Base-by-base conservation (phyloP, 2,888 invertebrate species). In the Anoplius nigerrimus region DNA sequence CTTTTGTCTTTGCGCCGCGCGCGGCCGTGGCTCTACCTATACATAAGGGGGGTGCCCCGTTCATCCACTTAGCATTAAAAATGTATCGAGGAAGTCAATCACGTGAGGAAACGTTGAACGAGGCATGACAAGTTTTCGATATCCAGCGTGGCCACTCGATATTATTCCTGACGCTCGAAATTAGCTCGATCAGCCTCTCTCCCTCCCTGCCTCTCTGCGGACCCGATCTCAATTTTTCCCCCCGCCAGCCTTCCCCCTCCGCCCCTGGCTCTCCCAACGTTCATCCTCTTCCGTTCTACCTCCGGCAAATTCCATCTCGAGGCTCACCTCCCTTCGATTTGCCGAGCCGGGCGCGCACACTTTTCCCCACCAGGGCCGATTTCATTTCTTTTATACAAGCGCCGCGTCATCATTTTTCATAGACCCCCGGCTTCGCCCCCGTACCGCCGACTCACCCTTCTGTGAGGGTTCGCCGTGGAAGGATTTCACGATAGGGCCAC, bases 331-430 rank as follows among this genome's bases (percentile, higher is more conserved):
- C 66, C 69, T 72, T 69, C 72, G 75, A 69, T 72, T 68, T 72
- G 69, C 69, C 27, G 22, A 70, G 72, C 71, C 61, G n/a, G 4
- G 34, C 34, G 34, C 69, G 68, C 61, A 34, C 64, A 56, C 62
- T 65, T 70, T 52, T 62, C 60, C 63, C n/a, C 75, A 61, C 61
- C 73, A 78, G 80, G 81, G 82, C 85, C 86, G 86, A 87, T 87
- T 88, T 85, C 84, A 87, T 88, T 87, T 84, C 84, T 84, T 84
- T 85, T 84, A 48, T 48, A 82, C 83, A 83, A 84, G 75, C 79
- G 84, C 86, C 82, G 80, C 87, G 87, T 88, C 87, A 87, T 87
- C 88, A 87, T 88, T 88, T 88, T 88, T 88, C 88, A 88, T 87
- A 84, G 86, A 81, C 78, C 79, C 80, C 66, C 54, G 34, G 56